phyloP scores from a whole-genome alignment of 2,113 vertebrate genomes.

The Thryonomys swinderianus region DNA sequence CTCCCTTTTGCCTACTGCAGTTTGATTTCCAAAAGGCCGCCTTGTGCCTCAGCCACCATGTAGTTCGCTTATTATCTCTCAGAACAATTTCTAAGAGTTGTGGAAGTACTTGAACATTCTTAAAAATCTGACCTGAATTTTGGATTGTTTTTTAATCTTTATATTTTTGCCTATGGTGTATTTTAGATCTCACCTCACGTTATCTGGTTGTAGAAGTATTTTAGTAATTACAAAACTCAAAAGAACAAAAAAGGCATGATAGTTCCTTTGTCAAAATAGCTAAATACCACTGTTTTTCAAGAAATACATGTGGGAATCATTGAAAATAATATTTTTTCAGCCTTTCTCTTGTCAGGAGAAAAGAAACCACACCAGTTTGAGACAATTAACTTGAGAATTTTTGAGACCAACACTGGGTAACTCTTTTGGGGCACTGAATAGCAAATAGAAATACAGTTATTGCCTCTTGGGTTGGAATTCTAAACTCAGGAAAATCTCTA shows the following conservation, averaged over 20 bases:
- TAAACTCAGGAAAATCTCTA: not conserved
- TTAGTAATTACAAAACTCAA: not conserved
- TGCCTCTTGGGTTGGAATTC: not conserved
- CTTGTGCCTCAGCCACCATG: not conserved
- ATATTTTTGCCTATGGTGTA: not conserved
- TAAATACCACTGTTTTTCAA: not conserved
- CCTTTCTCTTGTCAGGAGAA: not conserved
- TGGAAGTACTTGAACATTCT: not conserved
- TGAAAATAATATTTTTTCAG: not conserved
- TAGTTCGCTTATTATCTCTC: not conserved
- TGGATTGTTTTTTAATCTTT: not conserved
- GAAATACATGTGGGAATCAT: not conserved
- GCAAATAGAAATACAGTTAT: not conserved
- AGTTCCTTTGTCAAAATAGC: not conserved
- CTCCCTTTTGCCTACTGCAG: not conserved
- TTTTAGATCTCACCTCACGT: not conserved
- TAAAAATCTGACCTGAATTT: not conserved
- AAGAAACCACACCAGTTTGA: not conserved
- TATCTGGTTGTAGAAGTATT: not conserved
- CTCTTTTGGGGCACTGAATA: not conserved
- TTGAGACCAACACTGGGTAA: not conserved
- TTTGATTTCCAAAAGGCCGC: not conserved
- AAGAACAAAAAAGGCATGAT: not conserved
- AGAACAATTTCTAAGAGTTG: not conserved
- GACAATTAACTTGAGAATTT: not conserved